phyloP scores from a whole-genome alignment of 2,113 vertebrate genomes.

The Gulo gulo region DNA sequence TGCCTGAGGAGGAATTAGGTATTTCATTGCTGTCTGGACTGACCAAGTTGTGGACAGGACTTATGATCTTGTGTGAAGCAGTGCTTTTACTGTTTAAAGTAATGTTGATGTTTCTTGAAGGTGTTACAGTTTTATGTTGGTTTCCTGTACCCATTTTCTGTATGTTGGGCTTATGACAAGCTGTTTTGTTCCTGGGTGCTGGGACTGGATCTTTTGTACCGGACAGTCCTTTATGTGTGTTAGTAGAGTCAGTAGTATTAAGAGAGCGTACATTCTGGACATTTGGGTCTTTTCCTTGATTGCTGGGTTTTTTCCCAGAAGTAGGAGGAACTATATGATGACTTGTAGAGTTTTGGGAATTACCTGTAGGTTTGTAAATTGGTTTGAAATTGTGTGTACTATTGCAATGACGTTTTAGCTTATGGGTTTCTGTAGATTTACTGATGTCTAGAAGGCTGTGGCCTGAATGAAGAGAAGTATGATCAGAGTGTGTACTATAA shows the following conservation, averaged over 20 bases:
- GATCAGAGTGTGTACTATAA: neutral
- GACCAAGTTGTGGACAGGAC: neutral
- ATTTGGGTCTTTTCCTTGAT: neutral
- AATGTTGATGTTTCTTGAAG: neutral
- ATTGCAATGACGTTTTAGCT: neutral
- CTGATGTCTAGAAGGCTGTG: neutral
- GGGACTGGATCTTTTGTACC: neutral
- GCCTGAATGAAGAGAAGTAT: neutral
- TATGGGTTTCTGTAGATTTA: neutral
- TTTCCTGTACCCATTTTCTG: neutral
- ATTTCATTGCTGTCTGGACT: neutral
- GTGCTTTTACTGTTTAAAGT: neutral
- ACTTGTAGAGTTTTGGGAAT: neutral
- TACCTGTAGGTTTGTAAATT: neutral
- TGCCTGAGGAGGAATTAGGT: neutral
- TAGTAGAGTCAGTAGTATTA: rapidly evolving
- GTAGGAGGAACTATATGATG: neutral
- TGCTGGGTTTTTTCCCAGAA: neutral
- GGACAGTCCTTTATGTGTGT: neutral
- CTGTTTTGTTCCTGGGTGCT: neutral
- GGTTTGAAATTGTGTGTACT: neutral
- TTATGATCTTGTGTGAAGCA: neutral
- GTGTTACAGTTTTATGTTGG: rapidly evolving
- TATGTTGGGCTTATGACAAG: neutral
- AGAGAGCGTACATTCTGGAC: neutral